These are phyloP conservation scores for Oreochromis aureus DNA, from an alignment of 2,113 vertebrate species.

Conservation along the genomic window DNA sequence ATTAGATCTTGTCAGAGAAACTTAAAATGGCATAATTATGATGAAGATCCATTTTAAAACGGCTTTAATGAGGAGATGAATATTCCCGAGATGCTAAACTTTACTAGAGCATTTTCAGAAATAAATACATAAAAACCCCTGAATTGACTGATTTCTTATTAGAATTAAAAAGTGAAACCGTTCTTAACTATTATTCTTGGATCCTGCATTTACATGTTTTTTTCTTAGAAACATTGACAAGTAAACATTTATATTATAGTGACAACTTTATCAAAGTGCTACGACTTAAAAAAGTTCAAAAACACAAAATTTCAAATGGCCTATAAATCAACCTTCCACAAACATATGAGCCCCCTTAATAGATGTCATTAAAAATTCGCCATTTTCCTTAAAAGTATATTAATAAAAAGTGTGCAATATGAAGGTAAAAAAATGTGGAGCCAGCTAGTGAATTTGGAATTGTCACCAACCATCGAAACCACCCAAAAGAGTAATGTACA, in stretches of 20 bases:
- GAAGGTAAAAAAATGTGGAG: background rate
- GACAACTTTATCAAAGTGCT: slow-evolving; percentile 47
- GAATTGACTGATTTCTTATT: background rate
- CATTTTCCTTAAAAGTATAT: background rate
- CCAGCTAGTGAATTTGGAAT: background rate
- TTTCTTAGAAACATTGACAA: background rate
- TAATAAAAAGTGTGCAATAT: background rate
- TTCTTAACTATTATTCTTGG: background rate
- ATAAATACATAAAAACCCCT: slow-evolving; percentile 23
- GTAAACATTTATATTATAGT: background rate
- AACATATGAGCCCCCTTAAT: background rate
- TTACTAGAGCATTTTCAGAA: background rate
- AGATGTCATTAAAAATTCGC: background rate
- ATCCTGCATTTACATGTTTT: background rate
- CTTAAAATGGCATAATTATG: background rate
- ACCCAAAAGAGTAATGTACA: slow-evolving; percentile 71
- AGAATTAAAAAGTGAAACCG: background rate
- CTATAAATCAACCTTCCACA: slow-evolving; percentile 9
- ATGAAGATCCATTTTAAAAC: background rate
- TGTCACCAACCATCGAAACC: slow-evolving; percentile 39
- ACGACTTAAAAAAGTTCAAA: slow-evolving; percentile 11
- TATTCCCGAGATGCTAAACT: background rate
- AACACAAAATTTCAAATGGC: background rate
- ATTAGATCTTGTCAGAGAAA: slow-evolving; percentile 38
- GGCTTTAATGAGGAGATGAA: background rate